Conservation (phyloP, 2,113 vertebrate species). For the Myotis lucifugus region DNA sequence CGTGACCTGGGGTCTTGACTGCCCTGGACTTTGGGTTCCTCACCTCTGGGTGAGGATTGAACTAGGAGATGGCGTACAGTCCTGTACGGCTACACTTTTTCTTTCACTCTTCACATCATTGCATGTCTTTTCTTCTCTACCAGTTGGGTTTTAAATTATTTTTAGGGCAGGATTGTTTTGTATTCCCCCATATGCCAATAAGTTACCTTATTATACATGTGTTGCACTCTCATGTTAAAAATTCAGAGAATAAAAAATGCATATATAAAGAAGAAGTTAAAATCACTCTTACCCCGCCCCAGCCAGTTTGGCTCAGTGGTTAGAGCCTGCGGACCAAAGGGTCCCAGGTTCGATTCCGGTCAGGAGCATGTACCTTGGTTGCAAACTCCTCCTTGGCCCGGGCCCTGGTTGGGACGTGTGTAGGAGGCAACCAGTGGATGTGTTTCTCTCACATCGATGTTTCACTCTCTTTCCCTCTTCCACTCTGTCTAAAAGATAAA, state of each 20-base stretch:
- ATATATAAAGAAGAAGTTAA: not conserved
- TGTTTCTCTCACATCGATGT: too few species aligned
- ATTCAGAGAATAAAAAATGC: not conserved
- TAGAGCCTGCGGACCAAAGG: too few species aligned
- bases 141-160: constrained; percentile 6
- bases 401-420: too few species aligned
- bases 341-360: too few species aligned
- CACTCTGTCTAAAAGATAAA: too few species aligned
- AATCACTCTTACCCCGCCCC: not conserved
- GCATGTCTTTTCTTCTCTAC: not conserved
- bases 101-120: not conserved
- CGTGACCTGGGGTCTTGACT: not conserved
- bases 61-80: not conserved
- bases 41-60: not conserved
- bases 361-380: too few species aligned
- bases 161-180: not conserved
- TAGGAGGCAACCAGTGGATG: too few species aligned
- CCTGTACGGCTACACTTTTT: not conserved
- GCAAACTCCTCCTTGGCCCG: too few species aligned
- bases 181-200: not conserved
- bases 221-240: not conserved
- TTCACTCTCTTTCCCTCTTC: too few species aligned
- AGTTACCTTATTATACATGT: not conserved
- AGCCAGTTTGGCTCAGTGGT: too few species aligned
- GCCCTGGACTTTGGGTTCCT: not conserved